phyloP scores from a whole-genome alignment of 2,113 vertebrate genomes.

The Rhipidura dahli region DNA sequence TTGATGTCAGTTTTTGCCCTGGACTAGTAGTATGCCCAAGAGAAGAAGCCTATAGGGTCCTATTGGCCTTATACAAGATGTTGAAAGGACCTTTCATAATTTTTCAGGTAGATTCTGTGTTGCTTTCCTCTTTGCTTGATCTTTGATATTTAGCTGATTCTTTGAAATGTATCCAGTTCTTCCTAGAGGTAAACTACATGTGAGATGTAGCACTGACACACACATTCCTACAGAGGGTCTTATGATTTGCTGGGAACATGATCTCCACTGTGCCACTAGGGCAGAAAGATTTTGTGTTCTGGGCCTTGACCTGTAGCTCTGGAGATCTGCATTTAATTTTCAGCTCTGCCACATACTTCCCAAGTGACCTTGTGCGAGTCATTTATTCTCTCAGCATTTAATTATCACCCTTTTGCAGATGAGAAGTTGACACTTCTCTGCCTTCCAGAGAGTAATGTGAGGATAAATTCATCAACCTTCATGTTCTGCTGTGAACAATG shows the following conservation, averaged over 20 bases:
- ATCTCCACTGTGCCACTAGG: constrained; percentile 2
- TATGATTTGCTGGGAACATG: not conserved
- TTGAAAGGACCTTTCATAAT: not conserved
- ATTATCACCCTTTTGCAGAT: constrained; percentile 70
- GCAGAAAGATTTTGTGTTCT: constrained; percentile 37
- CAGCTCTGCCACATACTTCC: constrained; percentile 63
- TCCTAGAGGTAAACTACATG: not conserved
- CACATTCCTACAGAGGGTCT: not conserved
- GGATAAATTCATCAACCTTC: constrained; percentile 69
- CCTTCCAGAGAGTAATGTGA: constrained; percentile 65
- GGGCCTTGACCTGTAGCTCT: constrained; percentile 53
- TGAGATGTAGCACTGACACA: not conserved
- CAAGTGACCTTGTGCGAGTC: constrained; percentile 68
- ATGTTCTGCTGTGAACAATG: constrained; percentile 56
- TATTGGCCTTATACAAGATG: not conserved
- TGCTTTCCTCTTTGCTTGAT: not conserved
- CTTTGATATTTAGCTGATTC: not conserved
- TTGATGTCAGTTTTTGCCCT: not conserved
- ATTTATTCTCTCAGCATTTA: constrained; percentile 67
- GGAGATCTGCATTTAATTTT: constrained; percentile 65
- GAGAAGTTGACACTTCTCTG: constrained; percentile 66
- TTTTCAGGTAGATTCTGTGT: not conserved
- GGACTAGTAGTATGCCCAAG: not conserved
- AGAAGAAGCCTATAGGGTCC: not conserved
- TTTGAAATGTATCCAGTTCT: not conserved